Evolutionary conservation across 1,140 invertebrate genomes (phyloP), one percentile per base, ranked within the genome.

Genomic region (Temnothorax curvispinosus): DNA sequence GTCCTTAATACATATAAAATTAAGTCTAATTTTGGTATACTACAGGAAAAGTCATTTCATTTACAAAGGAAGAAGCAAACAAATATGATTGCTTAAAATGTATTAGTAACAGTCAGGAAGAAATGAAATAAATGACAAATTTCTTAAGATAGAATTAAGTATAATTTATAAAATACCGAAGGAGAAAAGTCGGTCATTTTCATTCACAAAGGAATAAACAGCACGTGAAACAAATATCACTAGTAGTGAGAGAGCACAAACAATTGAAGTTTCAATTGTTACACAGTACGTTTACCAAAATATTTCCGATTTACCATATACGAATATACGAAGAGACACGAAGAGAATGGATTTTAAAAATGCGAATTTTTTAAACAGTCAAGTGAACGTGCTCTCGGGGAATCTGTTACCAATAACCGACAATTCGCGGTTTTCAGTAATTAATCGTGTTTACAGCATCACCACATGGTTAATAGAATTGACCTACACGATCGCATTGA

Each of bases 311-410:
- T 47, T 15, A 7, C 7, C 21, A 13, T 27, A 60, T 13, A 27
- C 8, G 11, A 64, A 35, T 44, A 41, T 8, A 65, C 44, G 47
- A n/a, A 21, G 21, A 21, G 21, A 21, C 13, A 27, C 13, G 2
- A 65, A 27, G 47, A 15, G 6, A 8, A 91, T 92, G 75, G 50
- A 92, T 84, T 92, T 92, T 47, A 38, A 50, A 71, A 90, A 47
- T n/a, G 60, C 76, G 5, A 94, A 88, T 76, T n/a, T 18, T 15
- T 86, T 90, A 0, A 92, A 91, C 58, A 58, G 38, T n/a, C n/a
- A 72, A 5, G 13, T 84, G 0, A 91, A 91, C 27, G 13, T 38
- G 1, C 0, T 90, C 0, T 88, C 89, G 4, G 90, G 88, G 0
- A 92, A 93, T 56, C 18, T 87, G 15, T 56, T 92, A 5, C 89